These are phyloP conservation scores for Drosophila mulleri DNA, from an alignment of 2,888 invertebrate species.

Conservation along the genomic window DNA sequence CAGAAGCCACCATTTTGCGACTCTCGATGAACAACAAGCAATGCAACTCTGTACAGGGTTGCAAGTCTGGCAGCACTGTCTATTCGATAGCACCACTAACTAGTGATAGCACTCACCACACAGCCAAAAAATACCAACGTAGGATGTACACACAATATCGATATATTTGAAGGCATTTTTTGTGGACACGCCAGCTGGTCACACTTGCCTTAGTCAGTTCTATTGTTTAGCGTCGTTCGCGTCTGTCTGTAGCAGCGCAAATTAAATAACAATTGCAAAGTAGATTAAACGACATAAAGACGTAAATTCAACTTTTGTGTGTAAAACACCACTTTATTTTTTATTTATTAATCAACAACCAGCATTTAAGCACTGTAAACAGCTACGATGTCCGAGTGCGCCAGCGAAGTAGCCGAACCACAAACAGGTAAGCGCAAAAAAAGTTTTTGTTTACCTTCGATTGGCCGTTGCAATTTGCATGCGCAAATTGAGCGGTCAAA, in stretches of 20 bases:
- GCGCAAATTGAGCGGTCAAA: not conserved
- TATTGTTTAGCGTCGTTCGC: slow-evolving; percentile 46
- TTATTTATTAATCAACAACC: slow-evolving; percentile 39
- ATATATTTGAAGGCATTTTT: slow-evolving; percentile 10
- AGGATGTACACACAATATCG: slow-evolving; percentile 17
- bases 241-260: slow-evolving; percentile 15
- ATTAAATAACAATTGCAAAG: slow-evolving; percentile 39
- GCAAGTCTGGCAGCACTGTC: slow-evolving; percentile 50
- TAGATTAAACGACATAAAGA: slow-evolving; percentile 1
- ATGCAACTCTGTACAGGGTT: slow-evolving; percentile 58
- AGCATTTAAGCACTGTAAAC: slow-evolving; percentile 42
- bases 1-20: slow-evolving; percentile 82
- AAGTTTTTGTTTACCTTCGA: slow-evolving; percentile 42
- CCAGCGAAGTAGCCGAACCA: slow-evolving; percentile 47
- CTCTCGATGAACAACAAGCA: slow-evolving; percentile 66
- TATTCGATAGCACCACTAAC: slow-evolving; percentile 38
- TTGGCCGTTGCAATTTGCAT: slow-evolving; percentile 3
- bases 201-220: slow-evolving; percentile 35
- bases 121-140: slow-evolving; percentile 22
- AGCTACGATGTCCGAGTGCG: slow-evolving; percentile 60
- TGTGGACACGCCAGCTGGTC: slow-evolving; percentile 8
- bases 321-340: slow-evolving; percentile 36
- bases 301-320: slow-evolving; percentile 27
- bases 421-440: slow-evolving; percentile 35
- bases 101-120: too few relatives aligned